These are phyloP conservation scores for Siniperca undulata DNA, from an alignment of 2,797 vertebrate species.

Conservation along the genomic window DNA sequence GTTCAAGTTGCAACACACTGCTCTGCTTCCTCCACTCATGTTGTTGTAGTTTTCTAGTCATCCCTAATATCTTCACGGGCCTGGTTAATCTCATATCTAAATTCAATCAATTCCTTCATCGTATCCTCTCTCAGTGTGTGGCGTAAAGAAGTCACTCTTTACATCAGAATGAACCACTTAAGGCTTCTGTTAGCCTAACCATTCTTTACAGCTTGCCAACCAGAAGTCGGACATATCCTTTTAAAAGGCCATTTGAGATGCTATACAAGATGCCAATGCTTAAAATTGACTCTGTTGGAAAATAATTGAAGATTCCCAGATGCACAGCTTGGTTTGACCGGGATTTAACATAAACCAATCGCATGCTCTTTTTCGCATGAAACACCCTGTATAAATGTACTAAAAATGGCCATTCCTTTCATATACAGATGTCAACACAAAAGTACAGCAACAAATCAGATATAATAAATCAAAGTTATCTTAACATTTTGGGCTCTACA, in stretches of 20 bases:
- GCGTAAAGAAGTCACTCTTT: background rate
- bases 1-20: too few relatives aligned
- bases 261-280: background rate
- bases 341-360: background rate
- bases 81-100: background rate
- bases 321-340: background rate
- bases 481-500: background rate
- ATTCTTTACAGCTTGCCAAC: background rate
- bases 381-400: background rate
- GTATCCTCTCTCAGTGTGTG: too few relatives aligned
- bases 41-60: background rate
- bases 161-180: background rate
- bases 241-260: background rate
- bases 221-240: background rate
- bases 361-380: background rate
- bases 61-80: background rate
- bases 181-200: background rate
- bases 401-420: background rate
- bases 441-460: slow-evolving; percentile 22
- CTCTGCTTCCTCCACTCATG: background rate
- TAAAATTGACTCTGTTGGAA: background rate
- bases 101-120: background rate
- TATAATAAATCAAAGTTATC: slow-evolving; percentile 10
- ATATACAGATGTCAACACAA: background rate
- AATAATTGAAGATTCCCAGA: background rate